Evolutionary conservation across 2,888 invertebrate species (phyloP), one percentile per base, ranked within the genome.

Genomic region (Marasmarcha lunaedactyla): DNA sequence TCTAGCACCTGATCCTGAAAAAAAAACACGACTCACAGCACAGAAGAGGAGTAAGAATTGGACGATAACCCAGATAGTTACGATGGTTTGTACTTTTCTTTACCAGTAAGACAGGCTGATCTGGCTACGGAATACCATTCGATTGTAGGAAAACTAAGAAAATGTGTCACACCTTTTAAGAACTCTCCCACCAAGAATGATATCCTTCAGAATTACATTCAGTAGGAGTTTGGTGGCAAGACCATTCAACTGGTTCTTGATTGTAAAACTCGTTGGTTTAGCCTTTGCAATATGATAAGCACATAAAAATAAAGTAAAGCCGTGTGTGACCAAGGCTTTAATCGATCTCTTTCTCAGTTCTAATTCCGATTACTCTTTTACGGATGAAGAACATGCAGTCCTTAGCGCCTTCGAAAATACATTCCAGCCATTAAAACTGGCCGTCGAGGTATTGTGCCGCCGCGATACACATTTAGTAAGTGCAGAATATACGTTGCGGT

Each of bases 121-220:
- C 7, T 20, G 20, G 20, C 20, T 5, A 20, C 20, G 7, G 20
- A 20, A 20, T 20, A 20, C 15, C 15, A 15, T 11, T 11, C 15
- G 15, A 11, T 12, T 36, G n/a, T 20, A 15, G 7, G 7, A n/a
- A 20, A 15, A 9, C 15, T 36, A 12, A 14, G 20, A 37, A 26
- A 37, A 27, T 11, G 20, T 9, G 14, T 37, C 20, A 26, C 26
- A 37, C 12, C 27, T n/a, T 37, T 26, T 37, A 10, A 13, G 9
- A 27, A 14, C 26, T 37, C 30, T 26, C 27, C 30, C 7, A 37
- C 37, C 14, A 37, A 37, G 26, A 27, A 26, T 27, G 37, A 37
- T 11, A 30, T 37, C 14, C n/a, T 27, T 14, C 26, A 37, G 26
- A 37, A 37, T 20, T 25, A 25, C 25, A 13, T 25, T 20, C 10